Evolutionary conservation across 2,113 vertebrate genomes (phyloP).

Genomic region (Podilymbus podiceps): DNA sequence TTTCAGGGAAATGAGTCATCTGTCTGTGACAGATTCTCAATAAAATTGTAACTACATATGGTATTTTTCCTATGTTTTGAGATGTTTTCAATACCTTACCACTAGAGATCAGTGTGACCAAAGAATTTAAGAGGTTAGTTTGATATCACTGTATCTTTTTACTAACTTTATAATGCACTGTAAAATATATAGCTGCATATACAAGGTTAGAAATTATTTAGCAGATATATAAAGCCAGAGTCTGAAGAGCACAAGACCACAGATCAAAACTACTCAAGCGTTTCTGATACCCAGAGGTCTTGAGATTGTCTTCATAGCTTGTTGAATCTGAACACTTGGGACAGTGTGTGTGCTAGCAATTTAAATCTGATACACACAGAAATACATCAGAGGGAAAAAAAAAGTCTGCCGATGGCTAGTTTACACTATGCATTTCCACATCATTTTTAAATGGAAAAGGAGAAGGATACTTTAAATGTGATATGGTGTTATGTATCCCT

Average conservation of each 20-base stretch:
- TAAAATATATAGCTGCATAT: slow-evolving; percentile 9
- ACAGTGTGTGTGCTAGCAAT: neutral
- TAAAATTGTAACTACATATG: neutral
- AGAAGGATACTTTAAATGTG: neutral
- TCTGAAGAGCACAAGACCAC: neutral
- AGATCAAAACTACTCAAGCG: slow-evolving; percentile 25
- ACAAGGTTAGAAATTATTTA: slow-evolving; percentile 49
- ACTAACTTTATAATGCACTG: slow-evolving; percentile 6
- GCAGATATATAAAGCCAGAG: slow-evolving; percentile 14
- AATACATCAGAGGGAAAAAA: neutral
- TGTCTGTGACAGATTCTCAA: neutral
- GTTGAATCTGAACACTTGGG: neutral
- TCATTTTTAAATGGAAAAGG: neutral
- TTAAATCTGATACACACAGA: neutral
- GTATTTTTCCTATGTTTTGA: neutral
- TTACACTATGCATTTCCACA: neutral
- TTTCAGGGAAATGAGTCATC: neutral
- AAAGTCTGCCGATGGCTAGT: neutral
- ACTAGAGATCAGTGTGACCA: slow-evolving; percentile 74
- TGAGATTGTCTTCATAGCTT: neutral
- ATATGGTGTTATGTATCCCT: neutral
- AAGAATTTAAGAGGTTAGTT: slow-evolving; percentile 54
- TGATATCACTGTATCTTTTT: slow-evolving; percentile 2
- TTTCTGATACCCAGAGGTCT: slow-evolving; percentile 23
- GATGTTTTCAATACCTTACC: slow-evolving; percentile 25